Base-by-base conservation (phyloP, 1,140 invertebrate genomes). In the Drosophila kanapiae region DNA sequence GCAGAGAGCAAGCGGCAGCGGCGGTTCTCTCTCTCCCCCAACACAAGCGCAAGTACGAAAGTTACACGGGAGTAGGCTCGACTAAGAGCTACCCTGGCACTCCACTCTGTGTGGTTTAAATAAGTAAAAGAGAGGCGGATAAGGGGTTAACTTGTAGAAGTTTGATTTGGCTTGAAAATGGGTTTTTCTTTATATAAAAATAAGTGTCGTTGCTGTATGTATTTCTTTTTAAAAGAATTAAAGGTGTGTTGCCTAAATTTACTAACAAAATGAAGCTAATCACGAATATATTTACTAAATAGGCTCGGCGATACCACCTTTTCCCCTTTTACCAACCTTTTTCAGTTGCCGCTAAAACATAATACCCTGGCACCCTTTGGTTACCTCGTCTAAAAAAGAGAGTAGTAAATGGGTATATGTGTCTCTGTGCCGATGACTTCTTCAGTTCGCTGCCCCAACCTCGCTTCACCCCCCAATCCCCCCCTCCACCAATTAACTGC, bases 401-500 rank as follows among this genome's bases (percentile, higher is more conserved):
- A 56, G 53, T 56, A 56, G 53, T 85, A 82, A 91, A 85, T 92
- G 91, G 91, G 87, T 92, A 91, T 92, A 78, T 92, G 91, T 92
- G 91, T 92, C 87, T 92, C 91, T 92, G 87, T 92, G 91, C 87
- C 91, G 91, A 88, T 91, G 84, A 86, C 78, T 88, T 85, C 82
- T 86, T 91, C 86, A 82, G 60, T 77, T 72, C 54, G 70, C 65
- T 68, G 68, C 54, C 54, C 53, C 33, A 43, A 29, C 14, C 57
- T 13, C 60, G n/a, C 43, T 14, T 35, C 13, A 27, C 42, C 11
- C 18, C 10, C 3, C 60, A 5, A 11, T 11, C 6, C 3, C 47
- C 35, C 27, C 6, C 43, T 23, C 37, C 35, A 23, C 23, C 23
- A 1, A 2, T 23, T 23, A n/a, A 14, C 43, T 23, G 11, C 35